Percentiles rank a stretch among this genome's conserved stretches.
Conservation (phyloP, 1,140 invertebrate species). For the Tenebrio molitor region DNA sequence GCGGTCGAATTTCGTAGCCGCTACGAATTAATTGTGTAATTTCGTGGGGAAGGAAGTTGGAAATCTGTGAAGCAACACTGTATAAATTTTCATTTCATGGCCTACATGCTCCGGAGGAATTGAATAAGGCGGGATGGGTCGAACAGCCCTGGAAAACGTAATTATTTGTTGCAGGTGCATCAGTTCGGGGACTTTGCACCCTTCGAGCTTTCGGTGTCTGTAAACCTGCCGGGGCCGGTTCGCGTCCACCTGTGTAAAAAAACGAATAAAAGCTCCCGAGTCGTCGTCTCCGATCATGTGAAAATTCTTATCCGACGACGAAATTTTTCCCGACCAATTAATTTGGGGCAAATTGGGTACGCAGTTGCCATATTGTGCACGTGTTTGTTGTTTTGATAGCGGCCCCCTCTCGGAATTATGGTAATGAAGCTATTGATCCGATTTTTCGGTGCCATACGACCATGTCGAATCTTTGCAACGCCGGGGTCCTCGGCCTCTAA, state of each 20-base stretch:
- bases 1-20: not conserved
- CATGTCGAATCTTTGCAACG: slow-evolving; percentile 26
- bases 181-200: slow-evolving; percentile 31
- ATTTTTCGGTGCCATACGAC: slow-evolving; percentile 23
- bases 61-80: slow-evolving; percentile 24
- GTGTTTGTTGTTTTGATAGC: slow-evolving; percentile 28
- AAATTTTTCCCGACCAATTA: not conserved
- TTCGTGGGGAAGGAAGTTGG: not conserved
- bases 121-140: slow-evolving; percentile 8
- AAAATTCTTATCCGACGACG: not conserved
- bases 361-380: slow-evolving; percentile 11
- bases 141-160: slow-evolving; percentile 10
- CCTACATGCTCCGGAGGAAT: not conserved
- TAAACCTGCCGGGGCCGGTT: slow-evolving; percentile 43
- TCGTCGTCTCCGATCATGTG: not conserved
- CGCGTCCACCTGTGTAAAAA: slow-evolving; percentile 32
- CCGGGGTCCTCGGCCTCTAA: slow-evolving; percentile 37
- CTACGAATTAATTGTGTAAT: slow-evolving; percentile 9
- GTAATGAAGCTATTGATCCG: slow-evolving; percentile 35
- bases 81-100: slow-evolving; percentile 16
- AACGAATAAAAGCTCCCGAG: slow-evolving; percentile 7
- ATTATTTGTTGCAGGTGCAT: slow-evolving; percentile 37
- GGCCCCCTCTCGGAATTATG: slow-evolving; percentile 29
- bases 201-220: slow-evolving; percentile 24
- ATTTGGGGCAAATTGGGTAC: slow-evolving; percentile 1